These are phyloP conservation scores for Octonoba sinensis DNA, from an alignment of 2,888 invertebrate species.

Conservation along the genomic window DNA sequence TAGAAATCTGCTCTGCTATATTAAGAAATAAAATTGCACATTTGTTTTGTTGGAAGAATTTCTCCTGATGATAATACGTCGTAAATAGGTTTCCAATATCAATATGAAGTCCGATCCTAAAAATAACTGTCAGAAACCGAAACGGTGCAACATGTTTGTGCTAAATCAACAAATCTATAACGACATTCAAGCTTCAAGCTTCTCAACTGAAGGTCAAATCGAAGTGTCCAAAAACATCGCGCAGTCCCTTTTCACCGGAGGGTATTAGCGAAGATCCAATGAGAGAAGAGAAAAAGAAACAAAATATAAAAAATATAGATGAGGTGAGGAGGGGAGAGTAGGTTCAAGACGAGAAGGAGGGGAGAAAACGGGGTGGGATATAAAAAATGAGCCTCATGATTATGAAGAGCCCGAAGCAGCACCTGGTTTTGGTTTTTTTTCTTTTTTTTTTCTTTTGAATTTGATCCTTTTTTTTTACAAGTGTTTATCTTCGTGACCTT, in stretches of 20 bases:
- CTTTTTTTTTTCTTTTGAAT: constrained; percentile 35
- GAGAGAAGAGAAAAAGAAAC: constrained; percentile 19
- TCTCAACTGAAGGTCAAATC: constrained; percentile 59
- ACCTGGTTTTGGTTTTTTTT: constrained; percentile 45
- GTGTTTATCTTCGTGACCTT: constrained; percentile 53
- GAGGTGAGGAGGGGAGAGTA: background rate
- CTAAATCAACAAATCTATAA: constrained; percentile 34
- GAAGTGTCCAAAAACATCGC: constrained; percentile 41
- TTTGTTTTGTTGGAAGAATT: no score
- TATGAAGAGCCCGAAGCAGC: constrained; percentile 50
- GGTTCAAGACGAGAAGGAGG: no score
- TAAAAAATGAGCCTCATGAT: constrained; percentile 27
- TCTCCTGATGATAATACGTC: no score
- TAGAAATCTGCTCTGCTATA: no score
- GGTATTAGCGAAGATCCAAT: constrained; percentile 13
- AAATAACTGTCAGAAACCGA: no score
- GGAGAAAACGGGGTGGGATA: background rate
- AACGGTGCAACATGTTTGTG: background rate
- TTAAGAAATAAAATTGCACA: no score
- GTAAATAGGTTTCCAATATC: no score
- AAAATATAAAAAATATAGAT: constrained; percentile 26
- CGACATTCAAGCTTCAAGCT: constrained; percentile 53
- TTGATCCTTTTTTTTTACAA: constrained; percentile 45
- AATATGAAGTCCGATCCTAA: no score
- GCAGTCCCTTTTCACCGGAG: constrained; percentile 43